Evolutionary conservation across 2,113 vertebrate species (phyloP).

Genomic region (Nematolebias whitei): DNA sequence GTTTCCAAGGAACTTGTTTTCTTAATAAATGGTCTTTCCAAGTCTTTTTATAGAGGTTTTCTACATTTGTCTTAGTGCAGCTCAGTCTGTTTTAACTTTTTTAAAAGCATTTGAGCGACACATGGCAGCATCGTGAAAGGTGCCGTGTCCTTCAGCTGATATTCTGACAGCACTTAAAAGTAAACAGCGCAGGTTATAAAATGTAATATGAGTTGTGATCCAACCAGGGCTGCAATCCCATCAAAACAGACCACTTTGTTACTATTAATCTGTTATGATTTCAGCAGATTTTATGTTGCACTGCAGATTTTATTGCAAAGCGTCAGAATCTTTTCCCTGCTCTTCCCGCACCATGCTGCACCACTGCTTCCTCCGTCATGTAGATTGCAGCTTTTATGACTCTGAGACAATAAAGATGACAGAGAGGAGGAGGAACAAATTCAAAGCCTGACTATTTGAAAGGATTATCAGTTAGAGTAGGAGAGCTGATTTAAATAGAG

Average conservation of each 20-base stretch:
- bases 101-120: neutral
- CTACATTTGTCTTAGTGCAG: neutral
- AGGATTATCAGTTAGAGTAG: conserved; percentile 24
- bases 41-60: neutral
- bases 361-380: neutral
- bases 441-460: conserved; percentile 37
- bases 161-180: neutral
- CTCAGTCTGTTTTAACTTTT: neutral
- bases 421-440: neutral
- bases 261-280: neutral
- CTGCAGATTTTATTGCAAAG: neutral
- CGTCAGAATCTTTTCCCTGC: neutral
- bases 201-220: neutral
- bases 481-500: conserved; percentile 23
- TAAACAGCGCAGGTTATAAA: neutral
- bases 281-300: neutral
- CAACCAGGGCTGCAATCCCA: neutral
- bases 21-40: neutral
- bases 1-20: too few species aligned
- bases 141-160: neutral
- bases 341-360: neutral
- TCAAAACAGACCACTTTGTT: too few species aligned
- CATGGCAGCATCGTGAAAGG: neutral
- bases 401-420: conserved; percentile 15
- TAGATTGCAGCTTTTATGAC: neutral